A percentile compares a stretch with the other conserved stretches of the same genome.
These are phyloP conservation scores for Plotosus lineatus DNA, from an alignment of 2,113 vertebrate species.

Conservation along the genomic window DNA sequence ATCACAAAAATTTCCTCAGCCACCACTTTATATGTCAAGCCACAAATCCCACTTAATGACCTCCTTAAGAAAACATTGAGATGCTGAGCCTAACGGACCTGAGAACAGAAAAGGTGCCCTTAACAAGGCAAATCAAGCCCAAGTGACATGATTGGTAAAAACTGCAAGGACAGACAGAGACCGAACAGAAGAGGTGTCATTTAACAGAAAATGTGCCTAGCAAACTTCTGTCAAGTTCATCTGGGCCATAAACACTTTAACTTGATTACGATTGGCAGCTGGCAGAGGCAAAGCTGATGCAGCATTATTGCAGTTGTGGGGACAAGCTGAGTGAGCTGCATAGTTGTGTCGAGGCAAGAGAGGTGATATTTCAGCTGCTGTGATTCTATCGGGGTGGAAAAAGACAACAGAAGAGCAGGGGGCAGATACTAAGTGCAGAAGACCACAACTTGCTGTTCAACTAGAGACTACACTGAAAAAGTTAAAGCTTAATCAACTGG, in stretches of 20 bases:
- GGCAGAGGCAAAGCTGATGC: slow-evolving; percentile 18
- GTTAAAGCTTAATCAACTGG: slow-evolving; percentile 12
- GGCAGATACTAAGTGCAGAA: slow-evolving; percentile 35
- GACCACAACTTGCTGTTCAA: slow-evolving; percentile 22
- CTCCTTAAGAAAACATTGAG: slow-evolving; percentile 66
- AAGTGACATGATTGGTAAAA: background rate
- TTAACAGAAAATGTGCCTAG: slow-evolving; percentile 14
- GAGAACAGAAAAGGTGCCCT: slow-evolving; percentile 26
- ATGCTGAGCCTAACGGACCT: slow-evolving; percentile 28
- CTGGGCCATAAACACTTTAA: slow-evolving; percentile 28
- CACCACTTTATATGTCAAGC: slow-evolving; percentile 67
- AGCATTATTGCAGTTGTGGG: slow-evolving; percentile 11
- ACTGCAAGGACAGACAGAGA: background rate
- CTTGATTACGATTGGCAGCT: slow-evolving; percentile 35
- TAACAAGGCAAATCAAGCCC: slow-evolving; percentile 7
- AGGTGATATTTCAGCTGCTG: slow-evolving; percentile 28
- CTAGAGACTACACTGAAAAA: slow-evolving; percentile 12
- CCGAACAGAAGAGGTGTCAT: slow-evolving; percentile 20
- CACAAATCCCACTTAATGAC: slow-evolving; percentile 69
- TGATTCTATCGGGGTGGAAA: background rate
- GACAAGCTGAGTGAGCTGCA: slow-evolving; percentile 9
- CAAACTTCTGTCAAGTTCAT: slow-evolving; percentile 8
- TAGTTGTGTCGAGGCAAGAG: background rate
- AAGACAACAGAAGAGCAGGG: slow-evolving; percentile 31
- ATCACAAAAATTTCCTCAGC: slow-evolving; percentile 58